Base-by-base conservation (phyloP, 2,888 invertebrate species). In the Rotaria macrura region DNA sequence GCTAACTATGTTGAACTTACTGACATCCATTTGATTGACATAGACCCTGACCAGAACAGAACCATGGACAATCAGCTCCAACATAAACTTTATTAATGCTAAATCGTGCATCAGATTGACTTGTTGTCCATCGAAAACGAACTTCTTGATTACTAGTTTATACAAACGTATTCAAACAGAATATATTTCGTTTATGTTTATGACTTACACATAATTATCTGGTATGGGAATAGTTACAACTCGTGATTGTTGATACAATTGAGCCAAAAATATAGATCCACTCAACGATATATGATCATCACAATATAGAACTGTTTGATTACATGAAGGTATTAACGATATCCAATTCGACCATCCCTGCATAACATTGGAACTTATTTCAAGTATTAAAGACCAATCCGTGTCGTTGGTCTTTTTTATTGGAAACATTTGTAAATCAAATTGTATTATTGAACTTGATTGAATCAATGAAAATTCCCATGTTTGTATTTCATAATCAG, bases 381-480 rank as follows among this genome's bases (percentile, higher is more conserved):
- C 79, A 43, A 79, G 25, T 43, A 43, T 1, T 40, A 79, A 14
- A 12, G 34, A 25, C 79, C 79, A 79, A 79, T 79, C 17, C 2
- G 43, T 79, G 43, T 43, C 2, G n/a, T 40, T 79, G 1, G 4
- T 10, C 10, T 25, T 23, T 43, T 79, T 79, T 43, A 40, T 14
- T n/a, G 40, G 43, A 79, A 43, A 79, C 79, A 79, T 79, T 79
- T 43, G 43, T n/a, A 79, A 43, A 79, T 43, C 43, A 79, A 79
- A 79, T 79, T 79, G 79, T 20, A 79, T 25, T 25, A 79, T 79
- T 79, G 79, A 79, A 79, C n/a, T 43, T n/a, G 79, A n/a, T n/a
- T 79, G 40, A 79, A 43, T 79, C 6, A 34, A 34, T 65, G 65
- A 7, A 65, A 65, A 79, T 43, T 79, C 79, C 79, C 79, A 79